These are phyloP conservation scores for Cinara cedri DNA, from an alignment of 2,888 invertebrate genomes.

Conservation along the genomic window DNA sequence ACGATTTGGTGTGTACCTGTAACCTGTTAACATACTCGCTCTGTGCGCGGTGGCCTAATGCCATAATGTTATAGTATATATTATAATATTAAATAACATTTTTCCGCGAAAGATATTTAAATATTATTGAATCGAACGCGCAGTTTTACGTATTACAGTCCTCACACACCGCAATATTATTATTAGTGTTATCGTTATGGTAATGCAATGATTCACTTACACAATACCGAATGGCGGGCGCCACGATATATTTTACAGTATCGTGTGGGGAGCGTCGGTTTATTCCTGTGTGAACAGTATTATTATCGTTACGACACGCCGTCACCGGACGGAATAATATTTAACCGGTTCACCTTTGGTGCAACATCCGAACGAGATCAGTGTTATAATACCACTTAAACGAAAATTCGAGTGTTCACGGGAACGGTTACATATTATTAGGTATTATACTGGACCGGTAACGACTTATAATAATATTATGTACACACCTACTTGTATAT, in stretches of 20 bases:
- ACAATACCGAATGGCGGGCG: too few relatives aligned
- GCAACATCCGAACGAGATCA: background rate
- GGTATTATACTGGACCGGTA: too few relatives aligned
- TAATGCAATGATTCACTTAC: too few relatives aligned
- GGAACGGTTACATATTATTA: too few relatives aligned
- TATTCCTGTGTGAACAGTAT: too few relatives aligned
- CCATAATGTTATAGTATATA: too few relatives aligned
- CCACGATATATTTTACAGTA: too few relatives aligned
- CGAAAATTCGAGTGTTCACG: background rate
- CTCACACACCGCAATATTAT: background rate
- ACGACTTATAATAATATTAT: too few relatives aligned
- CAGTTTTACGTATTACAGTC: background rate
- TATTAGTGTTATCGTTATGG: background rate
- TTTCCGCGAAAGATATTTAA: background rate
- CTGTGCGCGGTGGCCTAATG: too few relatives aligned
- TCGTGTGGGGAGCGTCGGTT: too few relatives aligned
- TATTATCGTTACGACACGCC: too few relatives aligned
- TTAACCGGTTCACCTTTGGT: constrained; percentile 11
- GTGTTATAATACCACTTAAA: background rate
- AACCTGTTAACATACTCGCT: background rate
- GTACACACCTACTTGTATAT: too few relatives aligned
- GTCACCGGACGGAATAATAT: background rate
- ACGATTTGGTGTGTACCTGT: background rate
- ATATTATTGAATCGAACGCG: background rate
- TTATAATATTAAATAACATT: background rate